Conservation (phyloP, 1,140 invertebrate species). For the Asbolus verrucosus region DNA sequence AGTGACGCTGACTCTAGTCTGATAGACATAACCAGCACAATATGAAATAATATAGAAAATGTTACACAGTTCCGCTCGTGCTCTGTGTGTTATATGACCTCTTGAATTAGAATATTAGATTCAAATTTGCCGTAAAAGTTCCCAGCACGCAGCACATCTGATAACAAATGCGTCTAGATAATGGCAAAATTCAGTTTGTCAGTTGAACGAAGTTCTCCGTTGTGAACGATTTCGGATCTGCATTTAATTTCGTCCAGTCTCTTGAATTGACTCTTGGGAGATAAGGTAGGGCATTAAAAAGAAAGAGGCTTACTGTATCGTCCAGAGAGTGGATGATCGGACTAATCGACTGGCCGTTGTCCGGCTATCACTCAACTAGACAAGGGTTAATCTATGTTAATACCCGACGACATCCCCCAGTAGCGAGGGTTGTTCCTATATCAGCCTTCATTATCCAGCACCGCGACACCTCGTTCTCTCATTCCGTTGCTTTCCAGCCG, state of each 20-base stretch:
- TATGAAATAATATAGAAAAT: too few relatives aligned
- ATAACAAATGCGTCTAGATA: background rate
- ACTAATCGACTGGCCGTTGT: constrained; percentile 44
- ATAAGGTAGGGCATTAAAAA: constrained; percentile 1
- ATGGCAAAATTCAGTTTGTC: background rate
- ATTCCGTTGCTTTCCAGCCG: too few relatives aligned
- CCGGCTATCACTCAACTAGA: constrained; percentile 33
- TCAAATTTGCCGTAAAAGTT: too few relatives aligned
- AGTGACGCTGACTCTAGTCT: too few relatives aligned
- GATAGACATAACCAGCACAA: too few relatives aligned
- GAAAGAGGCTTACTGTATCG: constrained; percentile 10
- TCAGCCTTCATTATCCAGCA: constrained; percentile 45
- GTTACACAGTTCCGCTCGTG: too few relatives aligned
- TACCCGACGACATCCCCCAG: constrained; percentile 38
- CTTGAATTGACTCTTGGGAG: constrained; percentile 2
- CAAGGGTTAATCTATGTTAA: constrained; percentile 48
- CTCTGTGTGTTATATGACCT: too few relatives aligned
- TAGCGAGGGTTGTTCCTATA: constrained; percentile 25
- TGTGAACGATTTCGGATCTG: background rate
- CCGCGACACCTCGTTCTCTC: constrained; percentile 10
- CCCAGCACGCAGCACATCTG: too few relatives aligned
- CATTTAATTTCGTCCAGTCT: constrained; percentile 3
- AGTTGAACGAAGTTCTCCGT: background rate
- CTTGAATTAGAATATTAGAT: too few relatives aligned
- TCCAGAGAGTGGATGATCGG: constrained; percentile 17